Conservation (phyloP, 2,888 invertebrate genomes). For the Lomographa bimaculata region DNA sequence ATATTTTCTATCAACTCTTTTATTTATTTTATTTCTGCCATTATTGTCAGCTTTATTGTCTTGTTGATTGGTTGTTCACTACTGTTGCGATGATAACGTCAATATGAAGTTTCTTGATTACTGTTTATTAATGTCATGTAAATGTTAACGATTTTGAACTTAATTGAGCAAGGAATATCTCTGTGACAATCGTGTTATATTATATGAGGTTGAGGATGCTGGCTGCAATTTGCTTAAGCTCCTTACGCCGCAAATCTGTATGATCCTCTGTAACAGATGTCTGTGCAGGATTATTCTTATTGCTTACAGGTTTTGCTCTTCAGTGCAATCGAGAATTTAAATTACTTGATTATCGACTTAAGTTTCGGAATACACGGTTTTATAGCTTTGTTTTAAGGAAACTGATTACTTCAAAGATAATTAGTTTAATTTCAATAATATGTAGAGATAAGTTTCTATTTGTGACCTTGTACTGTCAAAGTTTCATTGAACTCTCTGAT, state of each 20-base stretch:
- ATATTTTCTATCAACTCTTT: slow-evolving; percentile 17
- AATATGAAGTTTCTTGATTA: slow-evolving; percentile 12
- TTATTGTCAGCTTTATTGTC: slow-evolving; percentile 22
- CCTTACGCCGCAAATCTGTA: slow-evolving; percentile 14
- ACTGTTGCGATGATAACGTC: slow-evolving; percentile 15
- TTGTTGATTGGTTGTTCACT: slow-evolving; percentile 22
- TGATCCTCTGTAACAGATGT: slow-evolving; percentile 28
- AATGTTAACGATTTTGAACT: slow-evolving; percentile 21
- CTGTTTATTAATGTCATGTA: slow-evolving; percentile 9
- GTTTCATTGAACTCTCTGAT: too few species aligned
- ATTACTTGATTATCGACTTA: too few species aligned
- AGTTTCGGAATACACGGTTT: too few species aligned
- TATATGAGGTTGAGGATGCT: slow-evolving; percentile 7
- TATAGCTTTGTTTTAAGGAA: too few species aligned
- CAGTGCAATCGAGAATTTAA: slow-evolving; percentile 2
- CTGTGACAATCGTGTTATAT: slow-evolving; percentile 6
- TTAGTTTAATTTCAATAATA: too few species aligned
- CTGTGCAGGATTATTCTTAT: slow-evolving; percentile 15
- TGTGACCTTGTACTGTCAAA: too few species aligned
- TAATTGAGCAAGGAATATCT: slow-evolving; percentile 9
- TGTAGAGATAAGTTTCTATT: too few species aligned
- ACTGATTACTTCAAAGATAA: too few species aligned
- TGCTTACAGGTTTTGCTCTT: slow-evolving; percentile 6
- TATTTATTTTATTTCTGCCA: slow-evolving; percentile 16
- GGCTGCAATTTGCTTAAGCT: slow-evolving; percentile 20